Conservation (phyloP, 2,888 invertebrate genomes). For the Drosophila peninsularis region DNA sequence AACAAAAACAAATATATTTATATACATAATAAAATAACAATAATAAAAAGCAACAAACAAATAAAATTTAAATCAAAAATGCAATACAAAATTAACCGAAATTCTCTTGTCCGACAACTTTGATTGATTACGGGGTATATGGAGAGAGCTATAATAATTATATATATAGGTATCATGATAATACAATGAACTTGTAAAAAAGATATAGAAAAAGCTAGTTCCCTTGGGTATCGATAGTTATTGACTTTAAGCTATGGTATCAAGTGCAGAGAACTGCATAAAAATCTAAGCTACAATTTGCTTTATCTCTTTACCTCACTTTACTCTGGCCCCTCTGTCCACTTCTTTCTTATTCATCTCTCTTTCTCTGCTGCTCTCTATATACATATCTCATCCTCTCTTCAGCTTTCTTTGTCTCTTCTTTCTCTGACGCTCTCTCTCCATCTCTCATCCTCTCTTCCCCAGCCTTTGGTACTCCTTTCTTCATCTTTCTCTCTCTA, state of each 20-base stretch:
- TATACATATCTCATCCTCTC: not conserved
- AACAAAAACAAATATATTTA: slow-evolving; percentile 76
- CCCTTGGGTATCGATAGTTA: not conserved
- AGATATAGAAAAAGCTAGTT: not conserved
- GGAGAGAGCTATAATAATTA: too few relatives aligned
- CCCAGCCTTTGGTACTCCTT: too few relatives aligned
- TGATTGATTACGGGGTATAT: not conserved
- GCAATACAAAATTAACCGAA: slow-evolving; percentile 38
- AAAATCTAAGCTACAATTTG: too few relatives aligned
- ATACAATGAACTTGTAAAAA: not conserved
- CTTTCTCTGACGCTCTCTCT: not conserved
- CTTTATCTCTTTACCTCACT: not conserved
- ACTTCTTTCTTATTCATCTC: not conserved
- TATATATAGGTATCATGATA: not conserved
- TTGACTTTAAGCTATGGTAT: too few relatives aligned
- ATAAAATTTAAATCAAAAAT: slow-evolving; percentile 22
- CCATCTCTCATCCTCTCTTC: not conserved
- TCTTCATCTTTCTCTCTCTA: not conserved
- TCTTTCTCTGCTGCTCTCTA: not conserved
- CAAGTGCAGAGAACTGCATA: too few relatives aligned
- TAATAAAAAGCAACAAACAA: not conserved
- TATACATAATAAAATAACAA: slow-evolving; percentile 74
- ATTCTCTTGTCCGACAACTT: not conserved
- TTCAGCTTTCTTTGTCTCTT: not conserved
- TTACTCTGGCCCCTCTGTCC: too few relatives aligned